Evolutionary conservation across 2,888 invertebrate genomes (phyloP).

Genomic region (Nomada ruficornis): DNA sequence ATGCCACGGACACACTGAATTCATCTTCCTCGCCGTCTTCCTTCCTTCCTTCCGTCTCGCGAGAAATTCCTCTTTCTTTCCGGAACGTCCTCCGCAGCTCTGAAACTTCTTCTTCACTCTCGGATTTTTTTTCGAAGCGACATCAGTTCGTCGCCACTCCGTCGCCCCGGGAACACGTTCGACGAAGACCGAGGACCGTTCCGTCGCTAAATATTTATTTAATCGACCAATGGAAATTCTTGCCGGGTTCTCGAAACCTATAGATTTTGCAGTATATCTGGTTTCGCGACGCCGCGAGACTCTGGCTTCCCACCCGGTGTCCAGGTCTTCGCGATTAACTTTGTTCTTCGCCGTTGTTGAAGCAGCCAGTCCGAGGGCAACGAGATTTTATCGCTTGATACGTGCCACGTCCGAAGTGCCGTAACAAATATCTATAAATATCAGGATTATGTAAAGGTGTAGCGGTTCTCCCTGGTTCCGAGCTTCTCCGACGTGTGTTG

Average conservation of each 20-base stretch:
- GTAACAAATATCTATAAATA: conserved; percentile 59
- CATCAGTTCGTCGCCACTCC: conserved; percentile 36
- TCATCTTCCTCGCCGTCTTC: conserved; percentile 56
- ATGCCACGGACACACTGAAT: conserved; percentile 57
- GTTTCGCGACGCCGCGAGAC: conserved; percentile 3
- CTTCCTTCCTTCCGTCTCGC: conserved; percentile 57
- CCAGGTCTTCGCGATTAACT: conserved; percentile 36
- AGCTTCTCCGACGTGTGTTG: neutral
- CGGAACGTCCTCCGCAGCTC: conserved; percentile 2
- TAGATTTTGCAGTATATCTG: neutral
- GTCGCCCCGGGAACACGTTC: no score
- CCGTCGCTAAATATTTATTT: conserved; percentile 38
- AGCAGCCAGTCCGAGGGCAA: conserved; percentile 15
- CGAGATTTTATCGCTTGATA: conserved; percentile 54
- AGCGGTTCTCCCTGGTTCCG: conserved; percentile 17
- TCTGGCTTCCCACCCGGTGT: conserved; percentile 10
- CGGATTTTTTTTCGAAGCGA: conserved; percentile 8
- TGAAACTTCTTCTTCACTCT: neutral
- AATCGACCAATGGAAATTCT: conserved; percentile 27
- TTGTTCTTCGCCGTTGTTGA: conserved; percentile 12
- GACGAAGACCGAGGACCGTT: no score
- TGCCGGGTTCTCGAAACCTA: neutral
- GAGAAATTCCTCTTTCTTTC: conserved; percentile 56
- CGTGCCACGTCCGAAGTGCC: conserved; percentile 42
- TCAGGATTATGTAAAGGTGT: conserved; percentile 57